Evolutionary conservation across 1,140 invertebrate genomes (phyloP).

Genomic region (Pollicipes pollicipes): DNA sequence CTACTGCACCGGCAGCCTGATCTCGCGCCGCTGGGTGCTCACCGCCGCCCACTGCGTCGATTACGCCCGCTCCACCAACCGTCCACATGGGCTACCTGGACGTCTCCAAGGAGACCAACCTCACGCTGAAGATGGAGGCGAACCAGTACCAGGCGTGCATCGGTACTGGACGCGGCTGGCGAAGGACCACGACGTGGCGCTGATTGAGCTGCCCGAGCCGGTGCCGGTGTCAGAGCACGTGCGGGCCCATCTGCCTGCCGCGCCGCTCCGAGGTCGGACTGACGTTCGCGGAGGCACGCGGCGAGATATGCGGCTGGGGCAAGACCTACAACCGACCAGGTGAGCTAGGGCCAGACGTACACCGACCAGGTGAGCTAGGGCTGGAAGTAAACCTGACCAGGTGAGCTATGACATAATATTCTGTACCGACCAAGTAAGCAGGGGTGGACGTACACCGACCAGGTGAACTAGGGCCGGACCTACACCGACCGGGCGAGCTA

Average conservation of each 20-base stretch:
- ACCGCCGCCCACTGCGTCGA: conserved; percentile 2
- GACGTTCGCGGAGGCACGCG: neutral
- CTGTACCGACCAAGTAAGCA: too few species aligned
- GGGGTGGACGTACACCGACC: too few species aligned
- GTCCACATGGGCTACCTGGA: neutral
- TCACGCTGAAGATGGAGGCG: neutral
- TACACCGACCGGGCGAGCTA: too few species aligned
- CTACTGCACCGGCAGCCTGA: neutral
- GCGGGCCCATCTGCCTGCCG: neutral
- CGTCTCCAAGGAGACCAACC: neutral
- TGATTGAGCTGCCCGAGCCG: neutral
- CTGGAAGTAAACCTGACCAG: too few species aligned
- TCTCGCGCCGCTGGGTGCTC: neutral
- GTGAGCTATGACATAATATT: too few species aligned
- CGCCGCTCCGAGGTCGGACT: neutral
- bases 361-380: too few species aligned
- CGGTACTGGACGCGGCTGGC: neutral
- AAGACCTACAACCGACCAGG: neutral
- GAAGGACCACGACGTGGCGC: neutral
- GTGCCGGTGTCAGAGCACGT: neutral
- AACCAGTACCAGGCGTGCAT: neutral
- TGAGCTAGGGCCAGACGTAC: too few species aligned
- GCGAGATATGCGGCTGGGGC: neutral
- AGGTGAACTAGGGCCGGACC: too few species aligned
- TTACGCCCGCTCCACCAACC: neutral